Evolutionary conservation across 2,888 invertebrate species (phyloP), one percentile per base, ranked within the genome.

Genomic region (Mesorhabditis belari): DNA sequence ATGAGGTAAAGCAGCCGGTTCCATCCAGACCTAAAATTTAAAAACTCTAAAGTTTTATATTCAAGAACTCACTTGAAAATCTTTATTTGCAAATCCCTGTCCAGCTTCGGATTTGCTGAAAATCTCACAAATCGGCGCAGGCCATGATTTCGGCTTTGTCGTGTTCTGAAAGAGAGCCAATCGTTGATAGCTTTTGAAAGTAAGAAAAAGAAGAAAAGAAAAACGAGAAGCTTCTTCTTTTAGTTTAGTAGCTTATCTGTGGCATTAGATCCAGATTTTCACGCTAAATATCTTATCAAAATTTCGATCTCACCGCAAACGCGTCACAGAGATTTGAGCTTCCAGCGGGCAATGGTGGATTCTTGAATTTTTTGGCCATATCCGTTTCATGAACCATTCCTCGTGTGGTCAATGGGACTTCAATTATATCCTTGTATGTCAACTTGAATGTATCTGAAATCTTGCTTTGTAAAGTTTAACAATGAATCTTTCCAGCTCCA

Each of bases 1-100:
- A 29, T 89, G 91, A 0, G 96, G 94, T 76, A 96, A 84, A 0
- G 96, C 95, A 0, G 96, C 93, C 0, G 94, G 94, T 66, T 96
- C 87, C 96, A 96, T 98, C 96, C 96, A 96, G 3, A 96, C 94
- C 44, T 35, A 35, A 35, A 35, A 17, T 35, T 86, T 49, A 17
- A 21, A n/a, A 35, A 35, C n/a, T 35, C 12, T 35, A 17, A 9
- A 35, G n/a, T n/a, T 17, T 35, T 35, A n/a, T 1, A 17, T 35
- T 35, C n/a, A 17, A 35, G 12, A 17, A 9, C 44, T 35, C 44
- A 35, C 44, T n/a, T 35, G 44, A 35, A 35, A 35, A 35, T 53
- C 24, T 3, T 58, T 64, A 24, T 57, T 29, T 19, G 62, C 54
- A 53, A 67, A 67, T n/a, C 67, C 65, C n/a, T 23, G 49, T 64